A percentile compares a stretch with the other conserved stretches of the same genome.
These are phyloP conservation scores for Pterostichus madidus DNA, from an alignment of 2,888 invertebrate species.

Conservation along the genomic window DNA sequence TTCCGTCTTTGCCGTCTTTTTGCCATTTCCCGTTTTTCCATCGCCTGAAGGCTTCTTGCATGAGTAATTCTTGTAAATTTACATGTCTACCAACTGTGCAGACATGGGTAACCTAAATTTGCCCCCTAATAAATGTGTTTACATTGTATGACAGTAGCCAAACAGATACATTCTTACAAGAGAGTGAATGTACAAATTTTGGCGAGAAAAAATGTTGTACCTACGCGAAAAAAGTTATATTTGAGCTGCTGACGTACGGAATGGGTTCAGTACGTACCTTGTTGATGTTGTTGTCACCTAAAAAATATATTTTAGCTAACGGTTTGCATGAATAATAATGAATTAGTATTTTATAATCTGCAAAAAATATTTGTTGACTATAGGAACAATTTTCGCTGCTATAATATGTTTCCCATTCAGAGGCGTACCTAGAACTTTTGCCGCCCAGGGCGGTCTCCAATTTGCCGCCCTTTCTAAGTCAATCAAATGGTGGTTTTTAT, in stretches of 20 bases:
- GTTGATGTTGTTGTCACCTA: not conserved
- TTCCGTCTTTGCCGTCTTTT: not conserved
- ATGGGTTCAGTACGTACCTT: not conserved
- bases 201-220: not conserved
- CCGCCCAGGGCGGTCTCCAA: too few species aligned
- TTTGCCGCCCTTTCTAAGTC: too few species aligned
- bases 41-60: not conserved
- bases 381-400: too few species aligned
- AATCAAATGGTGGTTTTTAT: too few species aligned
- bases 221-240: conserved; percentile 18
- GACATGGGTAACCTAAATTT: conserved; percentile 23
- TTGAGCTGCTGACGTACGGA: conserved; percentile 1
- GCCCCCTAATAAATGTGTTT: conserved; percentile 36
- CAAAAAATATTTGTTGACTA: too few species aligned
- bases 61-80: not conserved
- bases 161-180: conserved; percentile 12
- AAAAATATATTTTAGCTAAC: too few species aligned
- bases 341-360: too few species aligned
- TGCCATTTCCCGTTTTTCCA: not conserved
- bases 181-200: conserved; percentile 6
- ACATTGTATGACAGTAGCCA: conserved; percentile 3
- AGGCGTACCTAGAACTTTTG: too few species aligned
- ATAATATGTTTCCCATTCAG: too few species aligned
- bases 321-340: too few species aligned
- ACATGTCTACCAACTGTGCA: not conserved